Evolutionary conservation across 1,140 invertebrate species (phyloP).

Genomic region (Eupristina koningsbergeri): DNA sequence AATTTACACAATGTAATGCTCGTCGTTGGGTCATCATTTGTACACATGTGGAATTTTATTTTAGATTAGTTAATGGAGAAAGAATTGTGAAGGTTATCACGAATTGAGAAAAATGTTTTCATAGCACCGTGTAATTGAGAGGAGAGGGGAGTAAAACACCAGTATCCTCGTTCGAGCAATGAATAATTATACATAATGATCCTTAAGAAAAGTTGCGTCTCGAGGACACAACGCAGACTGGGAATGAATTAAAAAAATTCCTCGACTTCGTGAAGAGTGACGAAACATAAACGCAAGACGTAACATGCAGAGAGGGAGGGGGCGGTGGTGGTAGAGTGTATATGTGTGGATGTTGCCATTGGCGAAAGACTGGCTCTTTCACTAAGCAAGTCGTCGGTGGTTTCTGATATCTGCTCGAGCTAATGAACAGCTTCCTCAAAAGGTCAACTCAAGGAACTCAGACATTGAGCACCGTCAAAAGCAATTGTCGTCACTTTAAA

Average conservation of each 20-base stretch:
- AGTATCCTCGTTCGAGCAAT: neutral
- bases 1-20: no score
- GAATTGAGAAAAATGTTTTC: no score
- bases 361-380: neutral
- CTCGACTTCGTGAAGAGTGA: conserved; percentile 11
- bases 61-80: no score
- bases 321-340: neutral
- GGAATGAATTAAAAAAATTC: conserved; percentile 18
- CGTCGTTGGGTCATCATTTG: no score
- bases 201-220: neutral
- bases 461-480: neutral
- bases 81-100: no score
- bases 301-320: neutral
- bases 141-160: neutral
- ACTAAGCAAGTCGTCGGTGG: conserved; percentile 36
- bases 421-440: conserved; percentile 52
- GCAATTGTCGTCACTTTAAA: no score
- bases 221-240: neutral
- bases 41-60: no score
- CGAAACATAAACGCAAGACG: neutral
- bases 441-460: conserved; percentile 40
- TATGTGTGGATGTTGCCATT: neutral
- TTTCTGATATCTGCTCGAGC: conserved; percentile 47
- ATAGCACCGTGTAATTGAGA: no score
- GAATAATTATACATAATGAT: neutral